Base-by-base conservation (phyloP, 2,888 invertebrate species). In the Cephus rjabovi region DNA sequence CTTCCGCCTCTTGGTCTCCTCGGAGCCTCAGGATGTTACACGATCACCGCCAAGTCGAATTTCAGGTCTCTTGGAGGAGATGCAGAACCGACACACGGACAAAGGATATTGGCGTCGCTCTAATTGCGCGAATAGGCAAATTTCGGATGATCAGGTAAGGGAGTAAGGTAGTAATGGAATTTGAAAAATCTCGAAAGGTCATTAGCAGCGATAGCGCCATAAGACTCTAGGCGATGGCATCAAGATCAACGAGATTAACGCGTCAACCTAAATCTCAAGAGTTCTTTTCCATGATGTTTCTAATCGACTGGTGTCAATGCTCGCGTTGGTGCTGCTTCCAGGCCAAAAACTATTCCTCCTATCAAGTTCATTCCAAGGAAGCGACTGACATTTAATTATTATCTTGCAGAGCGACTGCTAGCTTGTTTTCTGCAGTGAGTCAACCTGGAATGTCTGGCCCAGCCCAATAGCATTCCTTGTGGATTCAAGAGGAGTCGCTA, bases 381-480 rank as follows among this genome's bases (percentile, higher is more conserved):
- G 9, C 56, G 56, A 15, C 23, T 56, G 56, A 56, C 56, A 6
- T 56, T 31, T 4, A 11, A 23, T 31, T 71, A 33, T 71, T 11
- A 71, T 71, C 34, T 30, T 33, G 71, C 34, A 12, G 71, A 31
- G 9, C 12, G 31, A 15, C 74, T 74, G 12, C 56, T 69, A 12
- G n/a, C 69, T 68, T 77, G 31, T 75, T 77, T 77, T 77, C 74
- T 77, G 74, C 75, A n/a, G 77, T 75, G 78, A 78, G 35, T 78
- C 71, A 78, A 71, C 30, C 23, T 71, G 75, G 75, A 78, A 75
- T 76, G 78, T 40, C 37, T 34, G 33, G 70, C 34, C 23, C 70
- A 70, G 73, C 75, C n/a, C 74, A 37, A 74, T 34, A 15, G 74
- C 74, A 74, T 74, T 74, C 71, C 71, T 71, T 3, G 12, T 71